These are phyloP conservation scores for Proterorhinus semilunaris DNA, from an alignment of 2,113 vertebrate genomes.

Conservation along the genomic window DNA sequence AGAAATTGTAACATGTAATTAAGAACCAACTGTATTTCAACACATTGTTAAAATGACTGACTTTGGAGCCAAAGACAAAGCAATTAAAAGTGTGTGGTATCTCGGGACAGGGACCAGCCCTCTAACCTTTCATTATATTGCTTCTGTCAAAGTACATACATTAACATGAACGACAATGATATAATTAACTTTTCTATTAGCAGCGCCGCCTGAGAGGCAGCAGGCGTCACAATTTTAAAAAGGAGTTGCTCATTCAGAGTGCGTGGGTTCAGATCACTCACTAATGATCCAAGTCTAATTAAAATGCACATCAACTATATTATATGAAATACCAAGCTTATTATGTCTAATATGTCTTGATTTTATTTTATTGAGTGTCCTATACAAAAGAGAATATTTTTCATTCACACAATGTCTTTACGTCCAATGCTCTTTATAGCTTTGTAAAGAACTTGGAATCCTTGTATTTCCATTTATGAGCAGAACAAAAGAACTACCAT, in stretches of 20 bases:
- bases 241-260: conserved; percentile 59
- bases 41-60: conserved; percentile 57
- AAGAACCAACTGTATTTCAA: conserved; percentile 50
- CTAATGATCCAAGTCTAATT: conserved; percentile 66
- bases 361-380: background rate
- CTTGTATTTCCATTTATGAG: no score
- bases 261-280: conserved; percentile 54
- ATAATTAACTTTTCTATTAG: conserved; percentile 78
- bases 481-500: no score
- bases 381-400: no score
- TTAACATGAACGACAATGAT: conserved; percentile 71
- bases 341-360: conserved; percentile 20
- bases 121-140: conserved; percentile 72
- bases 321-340: conserved; percentile 37
- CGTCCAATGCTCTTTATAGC: no score
- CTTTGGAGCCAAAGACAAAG: conserved; percentile 55
- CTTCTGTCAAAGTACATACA: conserved; percentile 73
- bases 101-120: conserved; percentile 61
- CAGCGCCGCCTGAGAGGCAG: conserved; percentile 66
- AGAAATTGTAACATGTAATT: conserved; percentile 29
- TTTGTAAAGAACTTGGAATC: no score
- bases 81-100: conserved; percentile 70
- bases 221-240: conserved; percentile 50
- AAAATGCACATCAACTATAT: conserved; percentile 54
- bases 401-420: no score